A percentile compares a stretch with the other conserved stretches of the same genome.
Conservation (phyloP, 2,113 vertebrate species). For the Pholis gunnellus region DNA sequence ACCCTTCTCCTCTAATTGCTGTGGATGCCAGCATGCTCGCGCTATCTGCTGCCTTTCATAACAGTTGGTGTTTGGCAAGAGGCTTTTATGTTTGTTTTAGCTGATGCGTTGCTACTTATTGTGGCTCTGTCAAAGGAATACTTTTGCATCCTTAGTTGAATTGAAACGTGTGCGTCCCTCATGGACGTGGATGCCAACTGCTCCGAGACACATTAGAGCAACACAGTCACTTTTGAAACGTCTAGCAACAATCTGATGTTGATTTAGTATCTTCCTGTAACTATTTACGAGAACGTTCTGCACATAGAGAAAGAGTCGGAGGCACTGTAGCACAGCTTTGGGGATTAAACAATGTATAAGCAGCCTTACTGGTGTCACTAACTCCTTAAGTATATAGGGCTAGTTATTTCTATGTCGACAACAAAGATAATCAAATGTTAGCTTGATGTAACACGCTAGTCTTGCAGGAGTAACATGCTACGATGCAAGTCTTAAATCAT, state of each 20-base stretch:
- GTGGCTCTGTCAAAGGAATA: constrained; percentile 68
- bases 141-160: constrained; percentile 61
- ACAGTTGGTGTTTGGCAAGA: constrained; percentile 76
- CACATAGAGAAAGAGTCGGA: constrained; percentile 34
- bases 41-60: constrained; percentile 67
- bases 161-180: constrained; percentile 32
- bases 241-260: constrained; percentile 66
- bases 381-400: constrained; percentile 45
- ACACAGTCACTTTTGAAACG: constrained; percentile 52
- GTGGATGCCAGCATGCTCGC: constrained; percentile 68
- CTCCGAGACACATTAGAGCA: constrained; percentile 34
- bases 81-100: constrained; percentile 75
- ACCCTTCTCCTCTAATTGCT: constrained; percentile 76
- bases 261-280: constrained; percentile 59
- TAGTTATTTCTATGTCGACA: constrained; percentile 56
- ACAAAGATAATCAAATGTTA: constrained; percentile 57
- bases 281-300: constrained; percentile 67
- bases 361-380: background rate
- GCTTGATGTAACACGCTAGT: constrained; percentile 49
- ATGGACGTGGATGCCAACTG: constrained; percentile 59
- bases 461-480: background rate
- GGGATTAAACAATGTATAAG: constrained; percentile 55
- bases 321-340: constrained; percentile 60
- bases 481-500: constrained; percentile 44
- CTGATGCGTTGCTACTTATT: constrained; percentile 70